Conservation (phyloP, 2,113 vertebrate genomes). For the Myotis lucifugus region DNA sequence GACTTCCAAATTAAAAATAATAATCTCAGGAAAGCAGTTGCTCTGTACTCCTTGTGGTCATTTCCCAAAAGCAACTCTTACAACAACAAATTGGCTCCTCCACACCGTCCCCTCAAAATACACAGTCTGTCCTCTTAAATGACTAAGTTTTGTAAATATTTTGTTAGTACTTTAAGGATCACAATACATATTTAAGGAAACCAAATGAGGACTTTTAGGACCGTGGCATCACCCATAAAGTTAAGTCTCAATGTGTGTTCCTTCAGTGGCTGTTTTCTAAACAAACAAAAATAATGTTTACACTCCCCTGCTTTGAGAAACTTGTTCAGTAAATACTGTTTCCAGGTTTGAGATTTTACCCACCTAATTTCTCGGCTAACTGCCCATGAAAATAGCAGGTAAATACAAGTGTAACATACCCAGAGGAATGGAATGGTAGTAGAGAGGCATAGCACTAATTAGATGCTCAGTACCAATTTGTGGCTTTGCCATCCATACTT, state of each 20-base stretch:
- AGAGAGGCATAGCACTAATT: not conserved
- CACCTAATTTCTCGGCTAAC: not conserved
- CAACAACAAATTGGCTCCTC: conserved; percentile 12
- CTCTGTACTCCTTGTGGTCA: conserved; percentile 59
- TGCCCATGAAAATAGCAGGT: not conserved
- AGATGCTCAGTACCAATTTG: not conserved
- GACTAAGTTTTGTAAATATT: not conserved
- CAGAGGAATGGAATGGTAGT: not conserved
- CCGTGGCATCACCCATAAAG: not conserved
- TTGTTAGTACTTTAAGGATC: not conserved
- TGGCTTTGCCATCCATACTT: conserved; percentile 1
- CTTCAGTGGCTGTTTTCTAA: not conserved
- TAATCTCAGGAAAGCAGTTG: conserved; percentile 68
- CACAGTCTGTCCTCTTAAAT: conserved; percentile 57
- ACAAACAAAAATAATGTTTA: not conserved
- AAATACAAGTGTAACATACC: not conserved
- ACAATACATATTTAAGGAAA: not conserved
- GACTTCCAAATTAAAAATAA: conserved; percentile 76
- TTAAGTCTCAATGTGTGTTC: not conserved
- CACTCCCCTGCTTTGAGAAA: not conserved
- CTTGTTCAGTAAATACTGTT: not conserved
- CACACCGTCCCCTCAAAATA: not conserved
- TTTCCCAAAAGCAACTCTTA: conserved; percentile 69
- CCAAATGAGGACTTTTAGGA: not conserved
- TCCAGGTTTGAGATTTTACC: not conserved